These are phyloP conservation scores for Nemotelus pantherinus DNA, from an alignment of 2,888 invertebrate species.

Conservation along the genomic window DNA sequence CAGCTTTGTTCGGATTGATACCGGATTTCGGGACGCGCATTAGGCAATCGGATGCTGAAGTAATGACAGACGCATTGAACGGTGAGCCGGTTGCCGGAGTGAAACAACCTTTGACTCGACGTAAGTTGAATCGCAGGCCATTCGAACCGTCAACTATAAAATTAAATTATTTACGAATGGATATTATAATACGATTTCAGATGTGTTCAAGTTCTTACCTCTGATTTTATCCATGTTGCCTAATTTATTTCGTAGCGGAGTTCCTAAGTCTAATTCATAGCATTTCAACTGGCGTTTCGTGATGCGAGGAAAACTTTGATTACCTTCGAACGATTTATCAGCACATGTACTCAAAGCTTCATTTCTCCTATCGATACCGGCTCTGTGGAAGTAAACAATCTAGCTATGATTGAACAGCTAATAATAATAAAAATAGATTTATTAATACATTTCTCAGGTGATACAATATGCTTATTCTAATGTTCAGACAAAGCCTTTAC, in stretches of 20 bases:
- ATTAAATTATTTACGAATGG: not conserved
- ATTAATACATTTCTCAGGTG: too few relatives aligned
- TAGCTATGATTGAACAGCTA: slow-evolving; percentile 60
- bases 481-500: too few relatives aligned
- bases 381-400: slow-evolving; percentile 78
- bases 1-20: slow-evolving; percentile 75
- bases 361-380: slow-evolving; percentile 68
- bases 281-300: slow-evolving; percentile 53
- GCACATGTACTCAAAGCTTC: slow-evolving; percentile 45
- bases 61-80: slow-evolving; percentile 52
- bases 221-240: slow-evolving; percentile 67
- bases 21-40: slow-evolving; percentile 65
- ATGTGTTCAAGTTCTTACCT: slow-evolving; percentile 59
- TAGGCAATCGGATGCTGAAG: slow-evolving; percentile 64
- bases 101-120: slow-evolving; percentile 59
- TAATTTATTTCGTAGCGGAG: slow-evolving; percentile 59
- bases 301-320: slow-evolving; percentile 72
- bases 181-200: not conserved
- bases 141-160: slow-evolving; percentile 67
- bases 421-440: too few relatives aligned
- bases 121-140: slow-evolving; percentile 68
- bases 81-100: slow-evolving; percentile 61
- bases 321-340: slow-evolving; percentile 68
- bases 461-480: too few relatives aligned
- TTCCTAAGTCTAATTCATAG: slow-evolving; percentile 48